Base-by-base conservation (phyloP, 2,113 vertebrate genomes). In the Rhegmatorhina hoffmannsi region DNA sequence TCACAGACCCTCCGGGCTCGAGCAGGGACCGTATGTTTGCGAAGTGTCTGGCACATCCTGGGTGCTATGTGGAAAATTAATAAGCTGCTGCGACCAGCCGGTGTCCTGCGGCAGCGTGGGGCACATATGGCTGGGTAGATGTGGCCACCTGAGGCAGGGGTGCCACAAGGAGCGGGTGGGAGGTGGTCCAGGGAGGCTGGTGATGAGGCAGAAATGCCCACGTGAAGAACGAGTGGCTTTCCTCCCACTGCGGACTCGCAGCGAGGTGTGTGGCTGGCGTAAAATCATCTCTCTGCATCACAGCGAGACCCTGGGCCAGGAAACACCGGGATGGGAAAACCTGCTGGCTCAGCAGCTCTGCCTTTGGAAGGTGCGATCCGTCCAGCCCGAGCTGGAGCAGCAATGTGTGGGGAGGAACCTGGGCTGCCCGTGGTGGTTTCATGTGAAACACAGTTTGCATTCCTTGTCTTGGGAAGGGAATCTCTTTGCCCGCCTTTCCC, bases 21-120 rank as follows among this genome's bases (percentile, higher is more conserved):
- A 3, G 53, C 56, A 1, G 59, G 7, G 76, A 43, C 68, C 76
- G 62, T 95, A 36, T 95, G 92, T 89, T 90, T 66, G 94, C 89
- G 1, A 67, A 55, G 91, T 14, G 95, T 97, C 96, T 96, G 93
- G 91, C 94, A 95, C 95, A 33, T 95, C 94, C 58, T 38, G 87
- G 94, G 89, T 40, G 93, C 83, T 66, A 26, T 1, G 24, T 12
- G 0, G 63, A 79, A 81, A 89, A 87, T 62, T 87, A 92, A 91
- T 76, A n/a, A 94, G 94, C 78, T 38, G 92, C 67, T 64, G 86
- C 2, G 8, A 78, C 72, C 92, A 89, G 75, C 81, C 66, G 50
- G 84, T 9, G 80, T 81, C 86, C 91, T 60, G 78, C 11, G 10
- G 77, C 89, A 86, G 78, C 68, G 44, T 3, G 79, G 85, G 79